phyloP scores from a whole-genome alignment of 2,888 invertebrate genomes.

The Cenopis cana region DNA sequence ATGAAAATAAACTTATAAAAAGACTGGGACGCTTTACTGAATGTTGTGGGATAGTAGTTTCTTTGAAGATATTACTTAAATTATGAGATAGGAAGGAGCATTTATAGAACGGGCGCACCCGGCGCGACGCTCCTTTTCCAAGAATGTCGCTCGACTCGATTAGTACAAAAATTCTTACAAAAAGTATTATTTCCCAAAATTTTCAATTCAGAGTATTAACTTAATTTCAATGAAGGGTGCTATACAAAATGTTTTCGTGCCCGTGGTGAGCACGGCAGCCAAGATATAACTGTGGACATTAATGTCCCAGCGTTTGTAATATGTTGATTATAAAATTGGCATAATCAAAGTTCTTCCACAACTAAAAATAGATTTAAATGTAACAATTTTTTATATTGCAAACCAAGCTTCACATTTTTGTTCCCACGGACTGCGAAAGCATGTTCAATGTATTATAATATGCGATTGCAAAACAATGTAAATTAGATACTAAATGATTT shows the following conservation, averaged over 20 bases:
- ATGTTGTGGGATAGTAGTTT: conserved; percentile 85
- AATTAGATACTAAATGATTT: conserved; percentile 30
- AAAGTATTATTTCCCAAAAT: conserved; percentile 83
- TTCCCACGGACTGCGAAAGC: conserved; percentile 17
- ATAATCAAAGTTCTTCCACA: conserved; percentile 77
- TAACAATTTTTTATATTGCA: conserved; percentile 31
- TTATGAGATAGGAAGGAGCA: conserved; percentile 83
- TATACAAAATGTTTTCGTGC: conserved; percentile 60
- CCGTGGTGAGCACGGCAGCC: conserved; percentile 53
- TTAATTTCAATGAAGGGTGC: conserved; percentile 70
- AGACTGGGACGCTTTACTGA: conserved; percentile 86
- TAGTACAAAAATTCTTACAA: conserved; percentile 81
- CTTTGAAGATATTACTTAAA: conserved; percentile 83
- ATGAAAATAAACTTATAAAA: conserved; percentile 84
- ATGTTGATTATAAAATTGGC: conserved; percentile 57
- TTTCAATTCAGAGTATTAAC: conserved; percentile 80
- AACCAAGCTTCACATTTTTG: conserved; percentile 27
- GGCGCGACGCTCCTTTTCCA: conserved; percentile 64
- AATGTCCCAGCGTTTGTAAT: conserved; percentile 44
- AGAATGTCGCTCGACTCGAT: conserved; percentile 68
- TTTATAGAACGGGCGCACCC: conserved; percentile 71
- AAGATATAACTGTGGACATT: not conserved
- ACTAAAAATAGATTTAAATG: conserved; percentile 50
- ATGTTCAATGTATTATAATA: conserved; percentile 15
- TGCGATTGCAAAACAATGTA: conserved; percentile 27